Conservation (phyloP, 2,113 vertebrate genomes). For the Hippocampus zosterae region DNA sequence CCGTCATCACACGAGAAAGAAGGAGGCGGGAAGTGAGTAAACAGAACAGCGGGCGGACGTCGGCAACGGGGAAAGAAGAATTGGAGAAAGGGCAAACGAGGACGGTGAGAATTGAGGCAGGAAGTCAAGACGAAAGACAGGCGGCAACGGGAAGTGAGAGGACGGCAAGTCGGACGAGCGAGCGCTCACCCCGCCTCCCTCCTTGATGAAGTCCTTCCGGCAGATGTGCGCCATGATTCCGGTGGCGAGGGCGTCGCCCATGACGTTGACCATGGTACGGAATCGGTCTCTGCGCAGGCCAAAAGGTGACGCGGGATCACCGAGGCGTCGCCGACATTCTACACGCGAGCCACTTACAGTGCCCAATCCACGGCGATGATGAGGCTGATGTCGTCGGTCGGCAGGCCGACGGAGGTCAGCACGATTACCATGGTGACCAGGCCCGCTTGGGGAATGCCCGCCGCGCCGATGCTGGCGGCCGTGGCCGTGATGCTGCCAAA, state of each 20-base stretch:
- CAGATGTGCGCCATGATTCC: constrained; percentile 98
- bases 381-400: constrained; percentile 93
- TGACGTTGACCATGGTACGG: constrained; percentile 96
- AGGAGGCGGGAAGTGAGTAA: no score
- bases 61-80: no score
- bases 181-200: constrained; percentile 80
- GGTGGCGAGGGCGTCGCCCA: constrained; percentile 90
- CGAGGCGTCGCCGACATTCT: not conserved
- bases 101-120: not conserved
- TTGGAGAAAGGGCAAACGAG: not conserved
- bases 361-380: constrained; percentile 97
- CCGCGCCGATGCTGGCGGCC: constrained; percentile 95
- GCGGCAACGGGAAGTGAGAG: not conserved
- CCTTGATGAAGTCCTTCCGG: constrained; percentile 90
- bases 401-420: constrained; percentile 92
- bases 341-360: constrained; percentile 76
- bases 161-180: not conserved
- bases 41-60: no score
- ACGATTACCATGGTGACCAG: constrained; percentile 99
- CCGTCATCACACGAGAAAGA: no score
- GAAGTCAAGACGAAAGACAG: not conserved
- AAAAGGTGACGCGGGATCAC: not conserved
- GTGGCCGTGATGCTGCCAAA: constrained; percentile 88
- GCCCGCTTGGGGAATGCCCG: constrained; percentile 93
- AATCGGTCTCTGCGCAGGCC: constrained; percentile 83